These are phyloP conservation scores for Poeciliopsis presidionis DNA, from an alignment of 2,797 vertebrate genomes.

Conservation along the genomic window DNA sequence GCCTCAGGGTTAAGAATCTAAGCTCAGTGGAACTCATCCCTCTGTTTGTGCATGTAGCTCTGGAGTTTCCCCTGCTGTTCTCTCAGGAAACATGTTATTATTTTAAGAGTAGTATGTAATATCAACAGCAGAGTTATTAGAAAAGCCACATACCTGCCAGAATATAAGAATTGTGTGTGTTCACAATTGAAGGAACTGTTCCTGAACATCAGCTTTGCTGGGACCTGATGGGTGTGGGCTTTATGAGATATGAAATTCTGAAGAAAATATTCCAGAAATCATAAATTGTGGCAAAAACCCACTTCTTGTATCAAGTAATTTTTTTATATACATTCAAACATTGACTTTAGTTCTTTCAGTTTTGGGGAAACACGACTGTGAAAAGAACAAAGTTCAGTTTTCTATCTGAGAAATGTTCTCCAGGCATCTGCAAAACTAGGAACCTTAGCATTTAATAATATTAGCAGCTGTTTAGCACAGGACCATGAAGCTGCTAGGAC, in stretches of 20 bases:
- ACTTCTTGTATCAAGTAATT: not conserved
- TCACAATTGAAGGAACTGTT: slow-evolving; percentile 4
- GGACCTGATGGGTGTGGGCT: slow-evolving; percentile 10
- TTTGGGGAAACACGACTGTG: not conserved
- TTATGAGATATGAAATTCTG: slow-evolving; percentile 36
- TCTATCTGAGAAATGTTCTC: not conserved
- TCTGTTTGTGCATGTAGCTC: slow-evolving; percentile 20
- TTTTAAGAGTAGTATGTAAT: slow-evolving; percentile 63
- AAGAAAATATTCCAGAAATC: slow-evolving; percentile 5
- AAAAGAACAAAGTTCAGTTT: not conserved
- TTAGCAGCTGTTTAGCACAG: not conserved
- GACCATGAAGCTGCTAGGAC: not conserved
- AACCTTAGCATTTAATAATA: not conserved
- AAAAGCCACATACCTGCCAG: slow-evolving; percentile 33
- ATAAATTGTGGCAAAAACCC: not conserved
- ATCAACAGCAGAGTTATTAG: slow-evolving; percentile 59
- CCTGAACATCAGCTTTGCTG: not conserved
- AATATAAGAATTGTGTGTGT: slow-evolving; percentile 29
- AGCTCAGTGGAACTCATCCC: slow-evolving; percentile 24
- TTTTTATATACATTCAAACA: not conserved
- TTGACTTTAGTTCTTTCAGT: not conserved
- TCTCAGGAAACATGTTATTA: slow-evolving; percentile 54
- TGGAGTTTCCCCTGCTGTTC: slow-evolving; percentile 54
- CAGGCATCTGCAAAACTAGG: not conserved
- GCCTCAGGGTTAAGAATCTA: not conserved